These are phyloP conservation scores for Macrophya alboannulata DNA, from an alignment of 2,888 invertebrate species.

Conservation along the genomic window DNA sequence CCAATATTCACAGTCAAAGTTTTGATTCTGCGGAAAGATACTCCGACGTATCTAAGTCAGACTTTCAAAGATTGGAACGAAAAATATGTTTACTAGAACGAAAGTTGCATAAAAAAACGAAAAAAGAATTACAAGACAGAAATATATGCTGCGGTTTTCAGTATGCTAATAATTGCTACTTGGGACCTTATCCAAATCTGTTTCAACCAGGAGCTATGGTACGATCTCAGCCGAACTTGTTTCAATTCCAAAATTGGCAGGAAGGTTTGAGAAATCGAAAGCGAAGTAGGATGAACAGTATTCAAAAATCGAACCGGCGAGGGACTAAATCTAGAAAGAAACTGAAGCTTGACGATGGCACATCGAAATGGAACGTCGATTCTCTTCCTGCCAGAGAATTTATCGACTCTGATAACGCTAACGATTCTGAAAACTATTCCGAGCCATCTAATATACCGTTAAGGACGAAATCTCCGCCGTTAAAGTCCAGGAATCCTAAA, in stretches of 20 bases:
- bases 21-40: neutral
- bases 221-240: neutral
- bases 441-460: neutral
- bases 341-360: constrained; percentile 20
- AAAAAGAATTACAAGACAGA: constrained; percentile 34
- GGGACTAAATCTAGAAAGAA: neutral
- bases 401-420: neutral
- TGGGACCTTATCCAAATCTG: constrained; percentile 32
- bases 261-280: constrained; percentile 52
- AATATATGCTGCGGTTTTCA: constrained; percentile 38
- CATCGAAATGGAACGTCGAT: constrained; percentile 24
- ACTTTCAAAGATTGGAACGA: constrained; percentile 37
- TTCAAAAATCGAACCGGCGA: neutral
- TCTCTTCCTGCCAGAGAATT: constrained; percentile 7
- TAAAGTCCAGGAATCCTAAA: neutral
- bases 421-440: neutral
- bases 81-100: constrained; percentile 26
- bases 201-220: constrained; percentile 48
- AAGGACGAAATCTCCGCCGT: neutral
- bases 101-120: constrained; percentile 29
- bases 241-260: constrained; percentile 44
- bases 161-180: constrained; percentile 29
- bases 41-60: constrained; percentile 24
- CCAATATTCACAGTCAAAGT: neutral
- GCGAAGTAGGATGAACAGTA: neutral